Conservation (phyloP, 1,140 invertebrate species). For the Procambarus clarkii region DNA sequence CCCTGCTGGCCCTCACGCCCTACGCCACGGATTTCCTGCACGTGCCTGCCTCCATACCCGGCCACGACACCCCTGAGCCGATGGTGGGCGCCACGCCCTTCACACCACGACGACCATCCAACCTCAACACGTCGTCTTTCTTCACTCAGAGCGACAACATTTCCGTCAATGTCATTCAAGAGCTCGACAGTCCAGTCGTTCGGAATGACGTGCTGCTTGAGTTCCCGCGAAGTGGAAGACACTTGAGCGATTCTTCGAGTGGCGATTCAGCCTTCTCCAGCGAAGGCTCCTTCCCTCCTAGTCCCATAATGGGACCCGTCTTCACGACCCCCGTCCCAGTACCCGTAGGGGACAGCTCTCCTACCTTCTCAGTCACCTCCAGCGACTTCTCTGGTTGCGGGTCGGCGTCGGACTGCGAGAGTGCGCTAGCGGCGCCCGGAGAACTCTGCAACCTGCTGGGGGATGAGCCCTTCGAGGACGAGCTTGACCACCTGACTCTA, state of each 20-base stretch:
- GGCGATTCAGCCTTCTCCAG: conserved; percentile 62
- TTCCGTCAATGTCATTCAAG: conserved; percentile 52
- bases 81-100: conserved; percentile 57
- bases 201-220: conserved; percentile 72
- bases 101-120: conserved; percentile 20
- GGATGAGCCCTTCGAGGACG: conserved; percentile 71
- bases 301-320: conserved; percentile 46
- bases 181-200: conserved; percentile 68
- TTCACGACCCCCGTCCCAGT: conserved; percentile 37
- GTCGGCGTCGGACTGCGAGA: conserved; percentile 66
- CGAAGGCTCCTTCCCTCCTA: conserved; percentile 61
- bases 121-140: neutral
- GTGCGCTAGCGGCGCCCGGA: conserved; percentile 59
- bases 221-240: conserved; percentile 65
- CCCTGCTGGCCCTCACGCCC: conserved; percentile 49
- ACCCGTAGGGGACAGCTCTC: conserved; percentile 67
- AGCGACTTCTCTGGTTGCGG: conserved; percentile 61
- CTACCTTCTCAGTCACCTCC: conserved; percentile 61
- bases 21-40: conserved; percentile 34
- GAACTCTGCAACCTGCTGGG: conserved; percentile 68
- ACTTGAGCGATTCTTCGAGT: conserved; percentile 54
- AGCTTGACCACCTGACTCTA: conserved; percentile 71
- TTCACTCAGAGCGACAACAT: conserved; percentile 21
- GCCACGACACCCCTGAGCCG: conserved; percentile 44
- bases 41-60: conserved; percentile 45